phyloP scores from a whole-genome alignment of 1,140 invertebrate genomes.

The Arion vulgaris region DNA sequence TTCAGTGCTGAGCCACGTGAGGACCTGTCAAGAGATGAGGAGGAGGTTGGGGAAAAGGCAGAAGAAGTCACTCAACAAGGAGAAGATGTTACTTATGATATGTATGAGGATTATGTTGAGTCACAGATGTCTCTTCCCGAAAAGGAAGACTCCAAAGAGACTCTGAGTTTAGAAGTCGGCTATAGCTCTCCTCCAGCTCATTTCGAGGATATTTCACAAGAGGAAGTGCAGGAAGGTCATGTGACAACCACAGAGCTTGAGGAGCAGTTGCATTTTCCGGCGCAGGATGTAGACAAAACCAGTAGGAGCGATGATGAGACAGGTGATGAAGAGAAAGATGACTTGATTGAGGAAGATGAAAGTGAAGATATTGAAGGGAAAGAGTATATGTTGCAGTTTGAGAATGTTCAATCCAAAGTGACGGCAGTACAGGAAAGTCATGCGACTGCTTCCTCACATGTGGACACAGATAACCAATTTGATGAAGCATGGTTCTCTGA shows the following conservation, averaged over 20 bases:
- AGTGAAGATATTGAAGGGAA: not conserved
- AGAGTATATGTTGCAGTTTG: not conserved
- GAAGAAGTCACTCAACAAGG: slow-evolving; percentile 14
- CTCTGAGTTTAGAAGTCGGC: slow-evolving; percentile 12
- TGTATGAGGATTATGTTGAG: slow-evolving; percentile 36
- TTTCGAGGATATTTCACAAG: slow-evolving; percentile 28
- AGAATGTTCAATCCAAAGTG: not conserved
- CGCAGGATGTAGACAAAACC: not conserved
- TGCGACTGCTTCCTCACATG: not conserved
- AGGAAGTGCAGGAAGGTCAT: slow-evolving; percentile 17
- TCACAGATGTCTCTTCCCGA: slow-evolving; percentile 23
- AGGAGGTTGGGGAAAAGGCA: slow-evolving; percentile 19
- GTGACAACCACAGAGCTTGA: slow-evolving; percentile 8
- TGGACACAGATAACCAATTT: not conserved
- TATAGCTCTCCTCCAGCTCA: slow-evolving; percentile 38
- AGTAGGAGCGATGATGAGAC: not conserved
- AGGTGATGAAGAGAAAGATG: not conserved
- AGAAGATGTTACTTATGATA: slow-evolving; percentile 1
- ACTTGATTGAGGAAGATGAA: not conserved
- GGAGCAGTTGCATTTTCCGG: not conserved
- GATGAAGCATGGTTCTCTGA: not conserved
- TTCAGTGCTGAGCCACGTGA: not conserved
- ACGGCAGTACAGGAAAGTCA: not conserved
- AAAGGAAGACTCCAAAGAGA: slow-evolving; percentile 24
- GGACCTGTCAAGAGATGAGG: not conserved